Percentiles rank a stretch among this genome's conserved stretches.
Evolutionary conservation across 2,888 invertebrate genomes (phyloP).

Genomic region (Lysandra bellargus): DNA sequence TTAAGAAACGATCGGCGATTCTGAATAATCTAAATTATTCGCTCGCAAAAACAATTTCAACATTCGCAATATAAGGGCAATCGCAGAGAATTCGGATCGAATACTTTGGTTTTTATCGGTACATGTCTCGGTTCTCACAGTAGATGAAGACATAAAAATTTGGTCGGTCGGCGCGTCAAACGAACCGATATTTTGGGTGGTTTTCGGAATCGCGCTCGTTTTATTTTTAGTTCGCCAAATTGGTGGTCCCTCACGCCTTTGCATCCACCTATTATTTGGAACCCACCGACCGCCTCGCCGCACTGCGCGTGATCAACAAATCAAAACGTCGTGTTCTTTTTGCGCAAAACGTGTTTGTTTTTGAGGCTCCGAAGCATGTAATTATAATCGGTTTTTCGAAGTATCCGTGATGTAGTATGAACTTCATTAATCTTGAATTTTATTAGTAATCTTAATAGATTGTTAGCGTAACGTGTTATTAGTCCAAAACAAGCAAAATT

Average conservation of each 20-base stretch:
- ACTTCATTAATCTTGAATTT: slow-evolving; percentile 58
- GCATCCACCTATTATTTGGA: slow-evolving; percentile 72
- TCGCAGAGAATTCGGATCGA: slow-evolving; percentile 67
- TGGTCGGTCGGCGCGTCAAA: slow-evolving; percentile 71
- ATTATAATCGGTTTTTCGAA: slow-evolving; percentile 69
- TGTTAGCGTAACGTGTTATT: slow-evolving; percentile 42
- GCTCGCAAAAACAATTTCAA: slow-evolving; percentile 60
- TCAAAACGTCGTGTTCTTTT: slow-evolving; percentile 58
- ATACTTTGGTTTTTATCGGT: slow-evolving; percentile 48
- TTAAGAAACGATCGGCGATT: slow-evolving; percentile 63
- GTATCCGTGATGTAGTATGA: slow-evolving; percentile 54
- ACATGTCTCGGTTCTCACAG: slow-evolving; percentile 64
- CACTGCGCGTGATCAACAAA: slow-evolving; percentile 71
- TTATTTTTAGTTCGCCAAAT: slow-evolving; percentile 67
- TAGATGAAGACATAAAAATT: slow-evolving; percentile 79
- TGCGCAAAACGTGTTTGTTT: slow-evolving; percentile 73
- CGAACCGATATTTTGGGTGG: slow-evolving; percentile 68
- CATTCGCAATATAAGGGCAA: slow-evolving; percentile 46
- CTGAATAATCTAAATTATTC: slow-evolving; percentile 49
- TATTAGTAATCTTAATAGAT: slow-evolving; percentile 45
- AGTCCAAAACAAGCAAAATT: slow-evolving; percentile 31
- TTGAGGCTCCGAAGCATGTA: slow-evolving; percentile 66
- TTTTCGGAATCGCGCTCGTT: slow-evolving; percentile 58
- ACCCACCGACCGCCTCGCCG: slow-evolving; percentile 61
- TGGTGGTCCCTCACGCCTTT: slow-evolving; percentile 76